Evolutionary conservation across 2,888 invertebrate genomes (phyloP), one percentile per base, ranked within the genome.

Genomic region (Opisthograptis luteolata): DNA sequence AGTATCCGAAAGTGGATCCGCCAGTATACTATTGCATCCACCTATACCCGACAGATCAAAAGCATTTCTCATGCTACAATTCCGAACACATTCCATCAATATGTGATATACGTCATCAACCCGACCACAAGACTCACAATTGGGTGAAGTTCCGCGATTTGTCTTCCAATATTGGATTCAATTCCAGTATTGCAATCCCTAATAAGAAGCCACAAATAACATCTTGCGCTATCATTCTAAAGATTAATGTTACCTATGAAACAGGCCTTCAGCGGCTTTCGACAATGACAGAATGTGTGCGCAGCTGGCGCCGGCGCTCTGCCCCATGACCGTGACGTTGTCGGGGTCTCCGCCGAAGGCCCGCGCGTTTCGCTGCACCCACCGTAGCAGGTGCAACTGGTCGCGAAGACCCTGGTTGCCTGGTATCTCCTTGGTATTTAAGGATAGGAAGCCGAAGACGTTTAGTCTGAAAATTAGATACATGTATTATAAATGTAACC

Each of bases 291-390:
- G 68, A 17, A 88, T 36, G 44, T 90, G 89, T 1, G 78, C 79
- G 2, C 73, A 52, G 8, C 56, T 60, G 1, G 83, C 81, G 2
- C 90, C 89, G 2, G 86, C 83, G 67, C 90, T 90, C 58, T 90
- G 87, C 0, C 90, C 91, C 10, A 70, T 85, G 2, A 91, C 47
- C 0, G 90, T 89, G 45, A 91, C 78, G 43, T 81, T 69, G 28
- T 71, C 56, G 0, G 87, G 83, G 63, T 89, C 74, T 7, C 89
- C 90, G 2, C 91, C 89, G 55, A 90, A 89, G 6, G 56, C 41
- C 0, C 55, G 53, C 3, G 83, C 85, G 60, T 91, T 88, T 20
- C 49, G 53, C 55, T 66, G 62, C 32, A 77, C 61, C 76, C 76
- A 77, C n/a, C 61, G 65, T 28, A 76, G 53, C 1, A 68, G 46